Percentiles rank a stretch among this genome's conserved stretches.
phyloP scores from a whole-genome alignment of 2,113 vertebrate genomes.

The Strigops habroptila region DNA sequence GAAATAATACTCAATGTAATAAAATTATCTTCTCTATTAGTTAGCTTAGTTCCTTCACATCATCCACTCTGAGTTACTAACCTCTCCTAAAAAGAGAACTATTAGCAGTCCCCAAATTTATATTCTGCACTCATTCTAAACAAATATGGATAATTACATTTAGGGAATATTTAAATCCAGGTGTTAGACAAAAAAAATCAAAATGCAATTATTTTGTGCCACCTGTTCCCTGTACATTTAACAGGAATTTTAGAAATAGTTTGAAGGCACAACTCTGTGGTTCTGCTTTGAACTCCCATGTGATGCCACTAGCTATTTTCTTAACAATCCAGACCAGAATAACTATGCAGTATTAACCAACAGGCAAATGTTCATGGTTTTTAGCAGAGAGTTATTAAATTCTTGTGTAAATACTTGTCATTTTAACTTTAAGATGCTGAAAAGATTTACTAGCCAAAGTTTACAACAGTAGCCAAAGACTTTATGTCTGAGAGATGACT shows the following conservation, averaged over 20 bases:
- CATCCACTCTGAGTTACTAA: not conserved
- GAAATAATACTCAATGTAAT: not conserved
- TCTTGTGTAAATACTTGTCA: slow-evolving; percentile 46
- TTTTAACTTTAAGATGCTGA: slow-evolving; percentile 51
- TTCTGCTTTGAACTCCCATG: slow-evolving; percentile 68
- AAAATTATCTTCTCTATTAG: not conserved
- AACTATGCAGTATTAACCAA: slow-evolving; percentile 50
- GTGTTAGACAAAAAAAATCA: slow-evolving; percentile 52
- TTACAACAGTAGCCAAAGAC: slow-evolving; percentile 1
- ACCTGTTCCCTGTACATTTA: slow-evolving; percentile 70
- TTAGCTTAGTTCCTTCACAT: not conserved
- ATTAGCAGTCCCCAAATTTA: slow-evolving; percentile 34
- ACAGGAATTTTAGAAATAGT: slow-evolving; percentile 67
- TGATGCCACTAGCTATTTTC: slow-evolving; percentile 70
- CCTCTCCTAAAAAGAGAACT: slow-evolving; percentile 2
- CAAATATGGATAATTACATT: slow-evolving; percentile 59
- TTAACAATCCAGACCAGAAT: slow-evolving; percentile 65
- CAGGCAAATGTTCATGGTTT: slow-evolving; percentile 47
- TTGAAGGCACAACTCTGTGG: slow-evolving; percentile 53
- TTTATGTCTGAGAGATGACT: not conserved
- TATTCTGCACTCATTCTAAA: slow-evolving; percentile 60
- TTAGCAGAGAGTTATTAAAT: slow-evolving; percentile 49
- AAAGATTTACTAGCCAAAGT: slow-evolving; percentile 34
- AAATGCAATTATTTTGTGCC: slow-evolving; percentile 70
- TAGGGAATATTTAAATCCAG: slow-evolving; percentile 67